Evolutionary conservation across 2,113 vertebrate genomes (phyloP).

Genomic region (Aythya baeri): DNA sequence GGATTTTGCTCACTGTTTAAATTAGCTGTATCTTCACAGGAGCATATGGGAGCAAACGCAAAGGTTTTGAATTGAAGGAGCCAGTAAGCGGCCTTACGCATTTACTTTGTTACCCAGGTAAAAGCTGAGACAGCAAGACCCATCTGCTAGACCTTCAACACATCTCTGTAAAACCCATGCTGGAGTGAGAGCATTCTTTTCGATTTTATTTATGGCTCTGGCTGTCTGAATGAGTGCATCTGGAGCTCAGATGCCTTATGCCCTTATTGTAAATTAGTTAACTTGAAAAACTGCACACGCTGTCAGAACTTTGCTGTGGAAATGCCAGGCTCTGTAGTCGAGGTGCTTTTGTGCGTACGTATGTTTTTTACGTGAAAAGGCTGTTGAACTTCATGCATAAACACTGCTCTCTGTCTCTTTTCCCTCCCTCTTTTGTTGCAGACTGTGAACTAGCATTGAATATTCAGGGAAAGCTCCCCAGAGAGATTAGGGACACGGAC

Average conservation of each 20-base stretch:
- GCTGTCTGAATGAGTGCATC: conserved; percentile 40
- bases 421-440: neutral
- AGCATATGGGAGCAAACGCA: neutral
- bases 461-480: conserved; percentile 54
- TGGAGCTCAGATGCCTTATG: conserved; percentile 53
- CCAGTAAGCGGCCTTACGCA: neutral
- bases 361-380: conserved; percentile 3
- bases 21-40: neutral
- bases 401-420: neutral
- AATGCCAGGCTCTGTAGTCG: neutral
- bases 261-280: conserved; percentile 1
- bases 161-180: neutral
- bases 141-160: conserved; percentile 3
- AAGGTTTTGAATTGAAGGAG: neutral
- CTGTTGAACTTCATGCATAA: conserved; percentile 21
- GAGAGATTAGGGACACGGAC: conserved; percentile 52
- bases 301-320: conserved; percentile 29
- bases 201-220: conserved; percentile 20
- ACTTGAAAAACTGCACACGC: neutral
- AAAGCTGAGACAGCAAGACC: conserved; percentile 26
- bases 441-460: conserved; percentile 17
- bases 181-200: conserved; percentile 2
- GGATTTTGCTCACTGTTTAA: conserved; percentile 29
- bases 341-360: neutral
- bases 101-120: conserved; percentile 26